Conservation (phyloP, 2,113 vertebrate genomes). For the Eudyptes chrysolophus region DNA sequence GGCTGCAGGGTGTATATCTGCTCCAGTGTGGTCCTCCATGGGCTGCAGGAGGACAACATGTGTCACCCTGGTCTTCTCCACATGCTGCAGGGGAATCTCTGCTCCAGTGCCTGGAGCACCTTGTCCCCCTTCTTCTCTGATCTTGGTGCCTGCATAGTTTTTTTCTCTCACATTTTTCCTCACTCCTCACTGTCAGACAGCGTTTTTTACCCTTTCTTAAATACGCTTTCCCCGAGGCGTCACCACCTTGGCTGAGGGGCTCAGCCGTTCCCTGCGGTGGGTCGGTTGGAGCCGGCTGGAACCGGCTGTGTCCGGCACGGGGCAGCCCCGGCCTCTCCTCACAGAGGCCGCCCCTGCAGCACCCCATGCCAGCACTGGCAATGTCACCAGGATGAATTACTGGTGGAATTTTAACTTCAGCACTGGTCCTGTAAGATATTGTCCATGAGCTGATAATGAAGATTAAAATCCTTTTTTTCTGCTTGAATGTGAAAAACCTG, state of each 20-base stretch:
- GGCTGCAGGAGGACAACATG: background rate
- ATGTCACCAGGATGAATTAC: slow-evolving; percentile 6
- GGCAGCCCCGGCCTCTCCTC: background rate
- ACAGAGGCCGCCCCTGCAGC: rapidly evolving
- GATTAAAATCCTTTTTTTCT: slow-evolving; percentile 34
- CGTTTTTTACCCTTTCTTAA: background rate
- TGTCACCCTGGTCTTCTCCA: background rate
- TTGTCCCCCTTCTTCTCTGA: background rate
- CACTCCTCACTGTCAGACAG: background rate
- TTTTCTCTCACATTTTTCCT: background rate
- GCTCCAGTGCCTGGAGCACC: background rate
- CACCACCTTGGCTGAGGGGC: too few relatives aligned
- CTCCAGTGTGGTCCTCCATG: rapidly evolving
- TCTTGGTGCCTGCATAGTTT: background rate
- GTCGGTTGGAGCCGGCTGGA: rapidly evolving
- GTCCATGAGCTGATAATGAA: slow-evolving; percentile 23
- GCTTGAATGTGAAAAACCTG: background rate
- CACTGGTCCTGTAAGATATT: background rate
- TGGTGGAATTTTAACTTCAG: background rate
- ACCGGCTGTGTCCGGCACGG: rapidly evolving
- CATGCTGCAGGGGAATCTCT: background rate
- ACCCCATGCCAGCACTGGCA: rapidly evolving
- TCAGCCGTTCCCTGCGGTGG: rapidly evolving
- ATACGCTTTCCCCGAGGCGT: rapidly evolving
- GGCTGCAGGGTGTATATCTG: background rate